These are phyloP conservation scores for Drosophila grimshawi DNA, from an alignment of 1,140 invertebrate species.

Conservation along the genomic window DNA sequence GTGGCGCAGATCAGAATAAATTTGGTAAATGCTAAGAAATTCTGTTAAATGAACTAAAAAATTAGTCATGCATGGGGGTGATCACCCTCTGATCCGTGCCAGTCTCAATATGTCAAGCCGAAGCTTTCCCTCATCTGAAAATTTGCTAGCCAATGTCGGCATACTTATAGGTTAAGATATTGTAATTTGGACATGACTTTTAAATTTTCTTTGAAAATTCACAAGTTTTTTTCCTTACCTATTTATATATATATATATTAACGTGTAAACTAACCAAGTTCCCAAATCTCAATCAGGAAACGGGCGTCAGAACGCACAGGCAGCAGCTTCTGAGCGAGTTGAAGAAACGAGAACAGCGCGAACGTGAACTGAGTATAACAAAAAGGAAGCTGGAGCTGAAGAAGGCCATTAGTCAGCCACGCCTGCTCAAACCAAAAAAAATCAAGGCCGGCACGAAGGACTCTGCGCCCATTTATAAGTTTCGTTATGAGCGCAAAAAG, in stretches of 20 bases:
- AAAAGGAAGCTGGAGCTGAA: conserved; percentile 94
- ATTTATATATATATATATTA: background rate
- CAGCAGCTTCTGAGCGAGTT: conserved; percentile 90
- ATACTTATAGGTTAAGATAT: too few species aligned
- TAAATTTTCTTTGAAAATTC: too few species aligned
- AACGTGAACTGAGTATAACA: conserved; percentile 91
- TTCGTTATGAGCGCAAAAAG: conserved; percentile 94
- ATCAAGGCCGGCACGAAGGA: conserved; percentile 88
- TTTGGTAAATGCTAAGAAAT: too few species aligned
- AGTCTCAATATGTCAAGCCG: too few species aligned
- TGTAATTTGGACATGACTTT: too few species aligned
- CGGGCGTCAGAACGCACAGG: conserved; percentile 84
- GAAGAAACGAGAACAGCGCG: conserved; percentile 91
- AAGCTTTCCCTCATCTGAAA: too few species aligned
- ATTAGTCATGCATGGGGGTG: too few species aligned
- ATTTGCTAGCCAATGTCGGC: too few species aligned
- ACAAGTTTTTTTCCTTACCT: too few species aligned
- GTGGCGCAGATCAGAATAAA: too few species aligned
- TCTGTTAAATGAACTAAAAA: too few species aligned
- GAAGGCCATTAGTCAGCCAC: conserved; percentile 89
- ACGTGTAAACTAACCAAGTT: conserved; percentile 77
- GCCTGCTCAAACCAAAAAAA: conserved; percentile 88
- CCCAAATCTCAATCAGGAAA: conserved; percentile 87
- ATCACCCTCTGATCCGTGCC: too few species aligned
- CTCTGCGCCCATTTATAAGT: conserved; percentile 92